Percentiles rank a stretch among this genome's conserved stretches.
Evolutionary conservation across 2,113 vertebrate genomes (phyloP).

Genomic region (Colius striatus): DNA sequence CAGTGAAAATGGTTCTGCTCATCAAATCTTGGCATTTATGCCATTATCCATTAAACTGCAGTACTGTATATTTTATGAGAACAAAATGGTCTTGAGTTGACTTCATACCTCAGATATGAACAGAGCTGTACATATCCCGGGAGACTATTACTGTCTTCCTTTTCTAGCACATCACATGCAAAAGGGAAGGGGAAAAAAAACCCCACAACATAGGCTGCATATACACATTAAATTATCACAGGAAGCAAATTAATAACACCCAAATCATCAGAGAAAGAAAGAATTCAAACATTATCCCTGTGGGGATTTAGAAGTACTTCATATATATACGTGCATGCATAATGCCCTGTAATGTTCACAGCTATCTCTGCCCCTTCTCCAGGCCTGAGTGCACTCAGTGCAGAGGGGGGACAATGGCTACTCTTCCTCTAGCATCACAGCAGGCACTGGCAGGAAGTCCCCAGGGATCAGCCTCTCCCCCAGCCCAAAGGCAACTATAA

Average conservation of each 20-base stretch:
- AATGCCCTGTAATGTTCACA: neutral
- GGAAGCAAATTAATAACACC: slow-evolving; percentile 42
- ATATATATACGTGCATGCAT: neutral
- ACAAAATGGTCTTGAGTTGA: slow-evolving; percentile 67
- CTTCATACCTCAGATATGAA: slow-evolving; percentile 47
- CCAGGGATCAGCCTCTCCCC: neutral
- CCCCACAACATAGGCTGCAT: neutral
- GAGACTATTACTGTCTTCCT: slow-evolving; percentile 48
- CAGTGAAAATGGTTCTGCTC: slow-evolving; percentile 47
- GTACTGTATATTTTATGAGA: slow-evolving; percentile 65
- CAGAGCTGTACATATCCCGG: slow-evolving; percentile 23
- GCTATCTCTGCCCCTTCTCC: neutral
- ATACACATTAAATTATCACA: slow-evolving; percentile 13
- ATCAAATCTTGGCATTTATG: slow-evolving; percentile 59
- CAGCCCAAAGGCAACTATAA: neutral
- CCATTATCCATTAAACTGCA: slow-evolving; percentile 52
- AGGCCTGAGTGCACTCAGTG: fast-evolving
- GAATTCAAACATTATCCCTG: neutral
- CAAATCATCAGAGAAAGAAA: slow-evolving; percentile 15
- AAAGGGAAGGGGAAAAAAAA: neutral
- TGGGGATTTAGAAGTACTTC: neutral
- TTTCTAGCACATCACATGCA: slow-evolving; percentile 26
- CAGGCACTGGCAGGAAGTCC: neutral
- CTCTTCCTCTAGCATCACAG: neutral
- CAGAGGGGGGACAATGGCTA: neutral